Evolutionary conservation across 2,797 vertebrate species (phyloP).

Genomic region (Girardinus metallicus): DNA sequence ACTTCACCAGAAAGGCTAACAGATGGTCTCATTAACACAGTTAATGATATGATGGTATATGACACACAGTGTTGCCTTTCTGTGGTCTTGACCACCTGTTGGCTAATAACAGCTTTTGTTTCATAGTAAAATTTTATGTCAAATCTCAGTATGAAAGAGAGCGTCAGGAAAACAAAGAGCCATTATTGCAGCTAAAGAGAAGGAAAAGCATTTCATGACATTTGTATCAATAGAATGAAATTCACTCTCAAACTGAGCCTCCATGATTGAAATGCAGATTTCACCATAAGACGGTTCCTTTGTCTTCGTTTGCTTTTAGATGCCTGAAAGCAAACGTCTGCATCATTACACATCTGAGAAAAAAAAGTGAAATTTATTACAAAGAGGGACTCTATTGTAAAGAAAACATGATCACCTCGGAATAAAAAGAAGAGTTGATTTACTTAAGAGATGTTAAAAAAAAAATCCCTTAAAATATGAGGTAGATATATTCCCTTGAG

Average conservation of each 20-base stretch:
- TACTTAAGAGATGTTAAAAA: background rate
- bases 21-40: conserved; percentile 73
- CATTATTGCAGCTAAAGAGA: conserved; percentile 21
- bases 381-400: background rate
- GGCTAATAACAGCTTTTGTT: conserved; percentile 58
- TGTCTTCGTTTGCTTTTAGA: conserved; percentile 33
- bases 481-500: too few relatives aligned
- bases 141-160: conserved; percentile 29
- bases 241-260: conserved; percentile 49
- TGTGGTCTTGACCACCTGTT: conserved; percentile 69
- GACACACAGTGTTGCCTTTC: conserved; percentile 52
- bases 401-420: background rate
- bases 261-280: conserved; percentile 52
- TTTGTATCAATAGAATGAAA: conserved; percentile 48
- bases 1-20: conserved; percentile 53
- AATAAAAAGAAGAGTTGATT: background rate
- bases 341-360: too few relatives aligned
- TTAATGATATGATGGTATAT: conserved; percentile 67
- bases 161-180: conserved; percentile 38
- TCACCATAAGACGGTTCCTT: conserved; percentile 32
- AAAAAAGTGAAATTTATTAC: conserved; percentile 18
- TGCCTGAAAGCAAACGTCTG: too few relatives aligned
- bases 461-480: background rate
- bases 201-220: conserved; percentile 27
- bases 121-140: conserved; percentile 39